These are phyloP conservation scores for Acanthosoma haemorrhoidale DNA, from an alignment of 2,888 invertebrate genomes.

Conservation along the genomic window DNA sequence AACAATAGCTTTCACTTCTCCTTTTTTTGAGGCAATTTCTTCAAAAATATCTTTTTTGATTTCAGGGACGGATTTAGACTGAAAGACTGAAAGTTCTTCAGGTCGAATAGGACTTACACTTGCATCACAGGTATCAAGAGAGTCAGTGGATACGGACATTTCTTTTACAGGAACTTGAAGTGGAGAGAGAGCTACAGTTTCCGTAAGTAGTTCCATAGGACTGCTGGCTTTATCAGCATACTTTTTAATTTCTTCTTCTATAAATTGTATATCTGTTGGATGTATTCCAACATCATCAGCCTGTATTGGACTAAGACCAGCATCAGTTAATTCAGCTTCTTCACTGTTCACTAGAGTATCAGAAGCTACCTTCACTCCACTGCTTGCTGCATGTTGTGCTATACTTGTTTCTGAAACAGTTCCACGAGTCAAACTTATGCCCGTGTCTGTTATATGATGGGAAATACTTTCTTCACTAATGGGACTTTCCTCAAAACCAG, in stretches of 20 bases:
- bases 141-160: constrained; percentile 51
- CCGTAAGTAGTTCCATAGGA: constrained; percentile 50
- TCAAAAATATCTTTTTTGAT: constrained; percentile 27
- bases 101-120: constrained; percentile 51
- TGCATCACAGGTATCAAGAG: constrained; percentile 52
- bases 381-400: constrained; percentile 40
- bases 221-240: constrained; percentile 51
- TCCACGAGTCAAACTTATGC: constrained; percentile 52
- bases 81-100: constrained; percentile 47
- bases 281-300: constrained; percentile 49
- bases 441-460: constrained; percentile 53
- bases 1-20: constrained; percentile 55
- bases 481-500: constrained; percentile 46
- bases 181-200: constrained; percentile 47
- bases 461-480: constrained; percentile 51
- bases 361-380: constrained; percentile 48
- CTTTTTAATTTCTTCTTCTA: constrained; percentile 45
- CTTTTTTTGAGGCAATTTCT: constrained; percentile 40
- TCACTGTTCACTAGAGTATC: constrained; percentile 48
- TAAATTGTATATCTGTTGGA: constrained; percentile 44
- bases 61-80: constrained; percentile 39
- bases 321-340: constrained; percentile 53
- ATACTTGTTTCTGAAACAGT: constrained; percentile 50
- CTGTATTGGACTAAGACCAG: constrained; percentile 54
- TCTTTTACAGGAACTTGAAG: constrained; percentile 51